Evolutionary conservation across 64 coral and sea anemone genomes (phyloP), one percentile per base, ranked within the genome.

Genomic region (Platygyra sinensis): DNA sequence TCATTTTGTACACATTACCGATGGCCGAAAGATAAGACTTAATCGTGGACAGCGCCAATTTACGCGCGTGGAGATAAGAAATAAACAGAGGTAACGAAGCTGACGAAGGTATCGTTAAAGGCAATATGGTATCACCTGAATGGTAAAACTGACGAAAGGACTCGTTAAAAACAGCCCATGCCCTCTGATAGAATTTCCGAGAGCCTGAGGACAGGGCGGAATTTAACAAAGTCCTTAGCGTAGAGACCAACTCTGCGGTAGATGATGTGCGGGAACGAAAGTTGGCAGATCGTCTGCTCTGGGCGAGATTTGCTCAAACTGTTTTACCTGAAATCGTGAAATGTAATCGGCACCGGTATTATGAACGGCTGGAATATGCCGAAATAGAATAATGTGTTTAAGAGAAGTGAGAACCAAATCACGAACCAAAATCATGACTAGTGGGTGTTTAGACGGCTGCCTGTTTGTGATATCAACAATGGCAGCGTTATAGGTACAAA

Each of bases 351-450:
- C 72, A 73, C 17, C 11, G 10, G 72, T 17, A 73, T 73, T 12
- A 22, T 2, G 1, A 10, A 28, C 10, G 13, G 20, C 72, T 25
- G 24, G n/a, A 73, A 73, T 25, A 20, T 28, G 72, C 6, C 52
- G 74, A 64, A 89, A 89, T 17, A 89, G 10, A n/a, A 76, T 77
- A 62, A 78, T 78, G 13, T 78, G 12, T 3, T 22, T 12, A 11
- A 89, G 15, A 16, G 19, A 89, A 16, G 14, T 61, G 15, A 89
- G n/a, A 12, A 89, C 87, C 32, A 89, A 31, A 61, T 73, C 13
- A 3, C 63, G 28, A 17, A 73, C 19, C 15, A 87, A 51, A 49
- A 82, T 25, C 88, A 90, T 90, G 8, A 90, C 42, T 16, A 3
- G 1, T 8, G 7, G 30, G 0, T 80, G 22, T 9, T 59, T 65